phyloP scores from a whole-genome alignment of 2,113 vertebrate genomes.

The Anser brachyrhynchus region DNA sequence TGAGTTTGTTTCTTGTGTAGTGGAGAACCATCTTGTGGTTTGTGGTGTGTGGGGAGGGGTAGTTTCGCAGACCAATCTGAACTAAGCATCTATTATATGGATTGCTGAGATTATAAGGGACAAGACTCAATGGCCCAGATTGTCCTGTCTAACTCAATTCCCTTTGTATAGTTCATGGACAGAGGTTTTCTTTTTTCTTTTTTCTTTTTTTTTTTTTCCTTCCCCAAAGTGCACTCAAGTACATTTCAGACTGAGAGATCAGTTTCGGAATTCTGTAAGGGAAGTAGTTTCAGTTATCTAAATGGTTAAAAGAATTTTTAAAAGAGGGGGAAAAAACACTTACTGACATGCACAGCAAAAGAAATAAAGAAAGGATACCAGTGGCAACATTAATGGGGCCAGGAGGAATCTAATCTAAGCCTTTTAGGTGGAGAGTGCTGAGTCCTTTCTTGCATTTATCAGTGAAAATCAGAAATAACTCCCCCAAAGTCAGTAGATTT shows the following conservation, averaged over 20 bases:
- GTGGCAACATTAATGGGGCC: not conserved
- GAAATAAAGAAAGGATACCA: constrained; percentile 6
- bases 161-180: not conserved
- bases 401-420: constrained; percentile 39
- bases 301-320: constrained; percentile 22
- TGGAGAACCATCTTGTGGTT: not conserved
- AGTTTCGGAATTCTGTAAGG: not conserved
- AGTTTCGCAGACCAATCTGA: not conserved
- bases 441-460: constrained; percentile 46
- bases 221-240: not conserved
- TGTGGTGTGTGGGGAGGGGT: not conserved
- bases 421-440: constrained; percentile 24
- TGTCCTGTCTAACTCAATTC: not conserved
- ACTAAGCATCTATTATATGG: not conserved
- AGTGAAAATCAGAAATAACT: constrained; percentile 57
- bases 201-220: not conserved
- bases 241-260: not conserved
- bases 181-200: not conserved
- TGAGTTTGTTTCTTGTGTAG: not conserved
- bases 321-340: not conserved
- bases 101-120: not conserved
- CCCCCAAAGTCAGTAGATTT: constrained; percentile 51
- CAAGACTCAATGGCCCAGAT: not conserved
- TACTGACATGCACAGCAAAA: not conserved
- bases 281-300: constrained; percentile 14